A percentile compares a stretch with the other conserved stretches of the same genome.
These are phyloP conservation scores for Morone saxatilis DNA, from an alignment of 2,113 vertebrate species.

Conservation along the genomic window DNA sequence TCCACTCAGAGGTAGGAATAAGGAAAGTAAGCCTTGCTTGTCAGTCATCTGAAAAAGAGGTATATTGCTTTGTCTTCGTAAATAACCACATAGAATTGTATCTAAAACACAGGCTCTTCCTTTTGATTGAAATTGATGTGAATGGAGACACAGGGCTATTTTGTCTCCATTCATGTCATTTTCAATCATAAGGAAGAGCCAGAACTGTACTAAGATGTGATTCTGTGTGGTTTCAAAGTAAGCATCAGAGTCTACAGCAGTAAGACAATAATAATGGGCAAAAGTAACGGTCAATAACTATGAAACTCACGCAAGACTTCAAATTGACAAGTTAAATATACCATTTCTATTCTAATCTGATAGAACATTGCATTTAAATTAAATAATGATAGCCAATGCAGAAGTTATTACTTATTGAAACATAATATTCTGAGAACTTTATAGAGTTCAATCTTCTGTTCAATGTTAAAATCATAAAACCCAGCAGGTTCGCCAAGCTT, in stretches of 20 bases:
- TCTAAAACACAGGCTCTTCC: constrained; percentile 16
- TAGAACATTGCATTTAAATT: constrained; percentile 57
- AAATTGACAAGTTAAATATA: constrained; percentile 61
- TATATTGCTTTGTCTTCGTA: background rate
- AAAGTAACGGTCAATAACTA: constrained; percentile 33
- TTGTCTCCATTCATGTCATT: constrained; percentile 32
- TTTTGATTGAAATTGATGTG: constrained; percentile 24
- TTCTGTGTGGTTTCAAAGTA: constrained; percentile 51
- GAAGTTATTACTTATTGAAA: constrained; percentile 59
- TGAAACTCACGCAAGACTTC: constrained; percentile 56
- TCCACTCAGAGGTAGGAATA: constrained; percentile 9
- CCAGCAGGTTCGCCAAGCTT: constrained; percentile 50
- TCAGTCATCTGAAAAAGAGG: constrained; percentile 17
- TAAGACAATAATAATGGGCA: constrained; percentile 29
- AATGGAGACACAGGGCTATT: constrained; percentile 12
- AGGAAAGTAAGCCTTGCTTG: background rate
- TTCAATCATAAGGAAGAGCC: constrained; percentile 31
- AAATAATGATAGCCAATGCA: constrained; percentile 49
- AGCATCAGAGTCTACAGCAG: constrained; percentile 23
- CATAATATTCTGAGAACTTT: constrained; percentile 68
- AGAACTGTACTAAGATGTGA: constrained; percentile 32
- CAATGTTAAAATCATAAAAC: constrained; percentile 62
- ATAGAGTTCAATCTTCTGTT: constrained; percentile 56
- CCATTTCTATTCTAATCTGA: constrained; percentile 48
- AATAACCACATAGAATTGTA: constrained; percentile 27